phyloP scores from a whole-genome alignment of 2,113 vertebrate species.

The Zeus faber region DNA sequence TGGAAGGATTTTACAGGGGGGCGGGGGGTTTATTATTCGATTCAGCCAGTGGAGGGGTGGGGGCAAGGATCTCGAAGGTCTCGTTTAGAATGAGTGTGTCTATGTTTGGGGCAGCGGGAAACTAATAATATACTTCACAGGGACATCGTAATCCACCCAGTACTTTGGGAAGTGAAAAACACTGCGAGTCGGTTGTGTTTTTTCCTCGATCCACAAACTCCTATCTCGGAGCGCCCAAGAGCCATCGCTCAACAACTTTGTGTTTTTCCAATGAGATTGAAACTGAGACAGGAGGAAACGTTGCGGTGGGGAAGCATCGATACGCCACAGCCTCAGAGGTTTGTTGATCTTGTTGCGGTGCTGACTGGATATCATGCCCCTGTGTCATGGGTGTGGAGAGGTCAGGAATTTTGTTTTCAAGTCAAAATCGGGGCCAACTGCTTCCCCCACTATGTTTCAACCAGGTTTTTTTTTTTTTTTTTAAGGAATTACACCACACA shows the following conservation, averaged over 20 bases:
- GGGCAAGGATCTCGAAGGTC: conserved; percentile 32
- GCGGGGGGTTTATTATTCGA: conserved; percentile 44
- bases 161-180: conserved; percentile 54
- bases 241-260: too few relatives aligned
- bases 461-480: conserved; percentile 33
- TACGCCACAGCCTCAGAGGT: conserved; percentile 45
- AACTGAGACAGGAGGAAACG: too few relatives aligned
- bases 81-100: conserved; percentile 17
- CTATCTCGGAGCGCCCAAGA: conserved; percentile 4
- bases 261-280: too few relatives aligned
- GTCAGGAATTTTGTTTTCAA: conserved; percentile 71
- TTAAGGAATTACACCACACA: conserved; percentile 56
- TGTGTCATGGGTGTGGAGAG: conserved; percentile 51
- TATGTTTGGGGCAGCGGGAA: conserved; percentile 32
- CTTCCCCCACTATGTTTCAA: conserved; percentile 30
- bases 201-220: conserved; percentile 17
- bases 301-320: background rate
- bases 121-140: conserved; percentile 59
- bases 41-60: conserved; percentile 39
- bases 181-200: conserved; percentile 24
- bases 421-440: conserved; percentile 42
- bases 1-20: conserved; percentile 25
- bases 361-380: conserved; percentile 56
- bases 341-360: conserved; percentile 57
- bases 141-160: conserved; percentile 44